Evolutionary conservation across 2,888 invertebrate species (phyloP).

Genomic region (Andrena dorsata): DNA sequence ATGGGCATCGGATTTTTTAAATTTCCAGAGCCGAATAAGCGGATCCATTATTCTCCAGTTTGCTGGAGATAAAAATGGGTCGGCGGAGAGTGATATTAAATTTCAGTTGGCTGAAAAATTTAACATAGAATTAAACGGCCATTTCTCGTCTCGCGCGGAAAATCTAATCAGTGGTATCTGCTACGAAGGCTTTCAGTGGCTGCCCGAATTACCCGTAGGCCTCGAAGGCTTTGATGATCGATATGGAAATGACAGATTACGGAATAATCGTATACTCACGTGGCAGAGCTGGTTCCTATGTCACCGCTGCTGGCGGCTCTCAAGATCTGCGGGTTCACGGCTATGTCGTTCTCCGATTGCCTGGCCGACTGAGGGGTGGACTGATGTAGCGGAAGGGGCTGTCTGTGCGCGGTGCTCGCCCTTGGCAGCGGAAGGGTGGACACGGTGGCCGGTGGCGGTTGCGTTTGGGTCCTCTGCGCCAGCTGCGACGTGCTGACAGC

Average conservation of each 20-base stretch:
- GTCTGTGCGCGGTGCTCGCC: constrained; percentile 70
- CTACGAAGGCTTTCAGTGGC: too few species aligned
- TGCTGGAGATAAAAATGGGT: constrained; percentile 3
- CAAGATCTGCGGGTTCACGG: constrained; percentile 66
- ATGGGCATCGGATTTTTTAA: not conserved
- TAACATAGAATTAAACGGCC: too few species aligned
- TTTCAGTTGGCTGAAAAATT: not conserved
- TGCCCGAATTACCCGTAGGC: too few species aligned
- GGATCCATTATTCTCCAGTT: constrained; percentile 7
- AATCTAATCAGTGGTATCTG: too few species aligned
- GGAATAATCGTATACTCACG: constrained; percentile 71
- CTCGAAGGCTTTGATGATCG: too few species aligned
- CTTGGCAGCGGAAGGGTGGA: constrained; percentile 79
- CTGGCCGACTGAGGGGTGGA: constrained; percentile 70
- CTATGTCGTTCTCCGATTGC: constrained; percentile 62
- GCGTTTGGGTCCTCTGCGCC: constrained; percentile 78
- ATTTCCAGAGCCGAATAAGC: not conserved
- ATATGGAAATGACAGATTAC: too few species aligned
- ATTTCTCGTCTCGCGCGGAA: too few species aligned
- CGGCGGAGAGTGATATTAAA: not conserved
- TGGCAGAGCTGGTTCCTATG: constrained; percentile 69
- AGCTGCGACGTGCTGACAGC: constrained; percentile 83
- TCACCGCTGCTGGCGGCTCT: constrained; percentile 77
- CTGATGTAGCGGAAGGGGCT: constrained; percentile 73
- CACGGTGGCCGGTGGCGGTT: constrained; percentile 83